Percentiles rank a stretch among this genome's conserved stretches.
phyloP scores from a whole-genome alignment of 2,113 vertebrate genomes.

The Redunca redunca region DNA sequence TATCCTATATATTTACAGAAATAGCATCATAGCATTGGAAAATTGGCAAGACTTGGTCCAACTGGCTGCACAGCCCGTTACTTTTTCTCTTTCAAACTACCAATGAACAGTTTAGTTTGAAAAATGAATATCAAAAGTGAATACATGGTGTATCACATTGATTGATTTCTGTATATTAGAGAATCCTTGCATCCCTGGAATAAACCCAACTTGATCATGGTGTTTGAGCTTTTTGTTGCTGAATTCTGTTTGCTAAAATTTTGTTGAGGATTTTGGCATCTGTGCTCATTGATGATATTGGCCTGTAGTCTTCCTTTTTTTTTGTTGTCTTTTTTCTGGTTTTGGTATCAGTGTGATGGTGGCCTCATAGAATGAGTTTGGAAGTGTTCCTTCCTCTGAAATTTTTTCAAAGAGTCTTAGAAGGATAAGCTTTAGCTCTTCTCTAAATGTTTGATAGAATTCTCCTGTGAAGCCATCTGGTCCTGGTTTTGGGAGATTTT shows the following conservation, averaged over 20 bases:
- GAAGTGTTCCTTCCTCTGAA: neutral
- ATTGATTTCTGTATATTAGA: neutral
- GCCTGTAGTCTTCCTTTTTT: neutral
- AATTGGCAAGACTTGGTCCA: neutral
- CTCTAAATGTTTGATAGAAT: neutral
- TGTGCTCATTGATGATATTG: neutral
- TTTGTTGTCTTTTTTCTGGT: neutral
- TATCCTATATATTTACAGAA: neutral
- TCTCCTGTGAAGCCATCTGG: neutral
- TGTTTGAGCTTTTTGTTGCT: neutral
- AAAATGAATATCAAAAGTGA: neutral
- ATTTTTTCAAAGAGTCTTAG: neutral
- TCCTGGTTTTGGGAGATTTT: neutral
- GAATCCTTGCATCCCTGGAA: neutral
- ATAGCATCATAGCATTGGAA: neutral
- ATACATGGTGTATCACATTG: neutral
- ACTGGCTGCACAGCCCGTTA: neutral
- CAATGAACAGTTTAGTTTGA: neutral
- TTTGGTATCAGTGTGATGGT: neutral
- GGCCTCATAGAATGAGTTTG: neutral
- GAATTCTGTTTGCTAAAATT: neutral
- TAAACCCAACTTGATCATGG: neutral
- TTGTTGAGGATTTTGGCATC: neutral
- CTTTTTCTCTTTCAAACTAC: neutral
- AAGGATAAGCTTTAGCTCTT: neutral